phyloP scores from a whole-genome alignment of 2,797 vertebrate species.

The Peromyscus eremicus region DNA sequence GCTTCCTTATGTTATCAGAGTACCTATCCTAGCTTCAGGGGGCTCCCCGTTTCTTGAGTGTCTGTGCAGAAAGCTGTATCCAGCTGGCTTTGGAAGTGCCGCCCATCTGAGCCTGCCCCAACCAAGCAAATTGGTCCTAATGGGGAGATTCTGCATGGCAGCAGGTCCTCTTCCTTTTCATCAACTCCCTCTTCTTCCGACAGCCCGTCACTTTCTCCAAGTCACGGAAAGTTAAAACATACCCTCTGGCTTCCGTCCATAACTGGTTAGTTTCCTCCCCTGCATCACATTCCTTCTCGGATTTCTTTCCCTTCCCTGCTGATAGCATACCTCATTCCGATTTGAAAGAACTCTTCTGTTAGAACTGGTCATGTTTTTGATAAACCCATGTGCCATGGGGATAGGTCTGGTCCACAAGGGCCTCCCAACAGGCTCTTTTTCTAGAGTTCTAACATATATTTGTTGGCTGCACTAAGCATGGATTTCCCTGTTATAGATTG shows the following conservation, averaged over 20 bases:
- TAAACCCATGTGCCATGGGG: not conserved
- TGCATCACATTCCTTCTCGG: not conserved
- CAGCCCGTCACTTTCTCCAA: conserved; percentile 53
- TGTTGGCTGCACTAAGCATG: not conserved
- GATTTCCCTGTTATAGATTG: not conserved
- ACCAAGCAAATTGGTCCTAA: conserved; percentile 54
- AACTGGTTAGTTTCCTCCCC: conserved; percentile 34
- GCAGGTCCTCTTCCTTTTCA: conserved; percentile 11
- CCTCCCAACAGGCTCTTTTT: not conserved
- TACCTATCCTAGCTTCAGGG: not conserved
- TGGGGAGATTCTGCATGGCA: conserved; percentile 60
- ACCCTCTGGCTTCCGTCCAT: conserved; percentile 42
- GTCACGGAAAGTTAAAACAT: conserved; percentile 45
- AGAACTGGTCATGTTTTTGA: not conserved
- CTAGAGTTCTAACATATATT: not conserved
- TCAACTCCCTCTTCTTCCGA: conserved; percentile 45
- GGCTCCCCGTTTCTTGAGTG: conserved; percentile 11
- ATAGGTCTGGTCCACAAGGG: not conserved
- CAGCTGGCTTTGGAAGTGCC: conserved; percentile 41
- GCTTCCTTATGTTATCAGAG: not conserved
- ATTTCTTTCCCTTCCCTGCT: not conserved
- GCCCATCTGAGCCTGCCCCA: conserved; percentile 58
- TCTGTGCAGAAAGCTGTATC: conserved; percentile 18
- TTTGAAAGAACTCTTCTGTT: not conserved
- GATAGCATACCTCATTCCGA: not conserved